These are phyloP conservation scores for Malurus alboscapulatus DNA, from an alignment of 2,113 vertebrate genomes.

Conservation along the genomic window DNA sequence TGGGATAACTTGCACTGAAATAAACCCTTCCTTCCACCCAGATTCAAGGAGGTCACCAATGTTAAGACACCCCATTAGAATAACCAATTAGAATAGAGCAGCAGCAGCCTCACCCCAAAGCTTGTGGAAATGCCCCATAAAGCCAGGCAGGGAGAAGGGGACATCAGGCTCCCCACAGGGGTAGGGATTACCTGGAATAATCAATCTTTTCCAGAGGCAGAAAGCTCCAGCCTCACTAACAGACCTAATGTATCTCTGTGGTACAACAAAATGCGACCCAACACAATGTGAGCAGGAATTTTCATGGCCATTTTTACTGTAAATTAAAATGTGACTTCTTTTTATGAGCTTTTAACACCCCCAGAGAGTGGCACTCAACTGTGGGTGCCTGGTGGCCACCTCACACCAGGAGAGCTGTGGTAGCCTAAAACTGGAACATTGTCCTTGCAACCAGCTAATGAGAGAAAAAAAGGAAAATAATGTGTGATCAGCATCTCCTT, in stretches of 20 bases:
- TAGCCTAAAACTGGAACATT: neutral
- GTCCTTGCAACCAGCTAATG: neutral
- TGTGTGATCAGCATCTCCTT: neutral
- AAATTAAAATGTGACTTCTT: fast-evolving
- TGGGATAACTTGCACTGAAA: neutral
- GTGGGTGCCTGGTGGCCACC: neutral
- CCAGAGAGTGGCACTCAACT: neutral
- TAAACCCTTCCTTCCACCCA: neutral
- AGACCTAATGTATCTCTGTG: neutral
- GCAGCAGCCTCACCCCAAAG: neutral
- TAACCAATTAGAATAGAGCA: neutral
- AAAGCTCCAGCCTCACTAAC: neutral
- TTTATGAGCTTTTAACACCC: neutral
- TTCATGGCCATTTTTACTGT: neutral
- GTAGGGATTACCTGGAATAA: neutral
- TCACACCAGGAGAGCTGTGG: neutral
- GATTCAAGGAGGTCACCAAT: neutral
- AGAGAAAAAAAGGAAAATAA: neutral
- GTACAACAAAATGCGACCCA: neutral
- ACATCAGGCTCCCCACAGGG: neutral
- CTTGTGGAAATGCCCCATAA: neutral
- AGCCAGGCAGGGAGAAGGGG: neutral
- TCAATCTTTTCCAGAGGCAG: neutral
- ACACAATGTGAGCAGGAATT: neutral
- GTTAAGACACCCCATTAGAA: neutral